Evolutionary conservation across 2,888 invertebrate genomes (phyloP), one percentile per base, ranked within the genome.

Genomic region (Hyposoter didymator): DNA sequence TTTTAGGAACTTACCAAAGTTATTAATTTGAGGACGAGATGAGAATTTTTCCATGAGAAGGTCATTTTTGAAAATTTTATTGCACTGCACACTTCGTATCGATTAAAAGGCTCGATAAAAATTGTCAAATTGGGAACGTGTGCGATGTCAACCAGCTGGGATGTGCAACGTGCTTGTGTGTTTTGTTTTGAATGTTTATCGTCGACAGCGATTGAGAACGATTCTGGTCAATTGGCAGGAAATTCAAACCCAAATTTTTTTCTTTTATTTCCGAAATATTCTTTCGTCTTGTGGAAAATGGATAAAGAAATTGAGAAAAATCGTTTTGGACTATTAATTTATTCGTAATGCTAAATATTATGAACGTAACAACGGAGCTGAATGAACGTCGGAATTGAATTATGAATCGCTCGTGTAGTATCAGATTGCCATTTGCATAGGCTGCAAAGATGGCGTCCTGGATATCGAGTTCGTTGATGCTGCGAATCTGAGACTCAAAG

Each of bases 21-120:
- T 35, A 80, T 32, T 3, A 89, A 10, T 49, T 89, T 90, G 7
- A 90, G 74, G 14, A 80, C n/a, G 35, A 84, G 88, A 74, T 89
- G 85, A 22, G 84, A 55, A 62, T 89, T 64, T 19, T 75, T 86
- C 78, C 74, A 78, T 1, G 82, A 78, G 66, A 78, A 47, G 12
- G 52, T 35, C 85, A 85, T 85, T 14, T 12, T 35, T 59, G 28
- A n/a, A 4, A 19, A 66, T 5, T 35, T 7, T 28, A 45, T 32
- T 59, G 28, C 59, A 28, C 28, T 2, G 55, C 12, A 59, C 22
- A 0, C 12, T 28, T 59, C 14, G 5, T 28, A 5, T 59, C 28
- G 6, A 22, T 59, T 12, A 59, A 59, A 59, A 28, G 28, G 14
- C 28, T 59, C 14, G 12, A 59, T 28, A 14, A 14, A 59, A 59